Evolutionary conservation across 2,888 invertebrate genomes (phyloP).

Genomic region (Adelognathus sp.): DNA sequence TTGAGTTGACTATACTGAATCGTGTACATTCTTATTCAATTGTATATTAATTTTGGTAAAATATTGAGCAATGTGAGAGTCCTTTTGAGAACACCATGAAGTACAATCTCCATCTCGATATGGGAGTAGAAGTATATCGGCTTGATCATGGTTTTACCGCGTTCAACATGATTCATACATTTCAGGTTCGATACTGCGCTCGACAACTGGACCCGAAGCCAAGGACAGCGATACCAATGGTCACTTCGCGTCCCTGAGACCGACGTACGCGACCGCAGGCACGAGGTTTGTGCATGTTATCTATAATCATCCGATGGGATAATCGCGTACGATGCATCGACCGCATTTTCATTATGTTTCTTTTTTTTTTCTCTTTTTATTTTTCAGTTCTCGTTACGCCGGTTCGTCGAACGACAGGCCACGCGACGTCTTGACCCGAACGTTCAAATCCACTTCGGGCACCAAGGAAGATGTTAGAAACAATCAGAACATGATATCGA

Average conservation of each 20-base stretch:
- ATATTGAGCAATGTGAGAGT: too few species aligned
- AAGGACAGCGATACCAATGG: conserved; percentile 79
- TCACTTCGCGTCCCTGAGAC: conserved; percentile 74
- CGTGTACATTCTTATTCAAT: too few species aligned
- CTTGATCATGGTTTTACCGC: too few species aligned
- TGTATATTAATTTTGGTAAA: too few species aligned
- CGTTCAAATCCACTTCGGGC: conserved; percentile 68
- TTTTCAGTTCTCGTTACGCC: conserved; percentile 67
- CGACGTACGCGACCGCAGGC: conserved; percentile 70
- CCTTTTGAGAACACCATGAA: too few species aligned
- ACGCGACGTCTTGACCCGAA: conserved; percentile 70
- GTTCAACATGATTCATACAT: too few species aligned
- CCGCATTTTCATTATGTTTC: not conserved
- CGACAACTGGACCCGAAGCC: conserved; percentile 66
- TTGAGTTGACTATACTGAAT: too few species aligned
- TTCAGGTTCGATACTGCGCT: conserved; percentile 65
- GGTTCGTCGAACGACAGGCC: conserved; percentile 72
- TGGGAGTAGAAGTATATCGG: too few species aligned
- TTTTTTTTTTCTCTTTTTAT: not conserved
- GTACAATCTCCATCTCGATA: too few species aligned
- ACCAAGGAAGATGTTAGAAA: conserved; percentile 75
- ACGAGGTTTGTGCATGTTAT: conserved; percentile 68
- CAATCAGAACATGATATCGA: conserved; percentile 79
- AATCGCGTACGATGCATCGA: not conserved
- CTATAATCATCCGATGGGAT: not conserved